Conservation (phyloP, 1,140 invertebrate genomes). For the Drosophila pachea region DNA sequence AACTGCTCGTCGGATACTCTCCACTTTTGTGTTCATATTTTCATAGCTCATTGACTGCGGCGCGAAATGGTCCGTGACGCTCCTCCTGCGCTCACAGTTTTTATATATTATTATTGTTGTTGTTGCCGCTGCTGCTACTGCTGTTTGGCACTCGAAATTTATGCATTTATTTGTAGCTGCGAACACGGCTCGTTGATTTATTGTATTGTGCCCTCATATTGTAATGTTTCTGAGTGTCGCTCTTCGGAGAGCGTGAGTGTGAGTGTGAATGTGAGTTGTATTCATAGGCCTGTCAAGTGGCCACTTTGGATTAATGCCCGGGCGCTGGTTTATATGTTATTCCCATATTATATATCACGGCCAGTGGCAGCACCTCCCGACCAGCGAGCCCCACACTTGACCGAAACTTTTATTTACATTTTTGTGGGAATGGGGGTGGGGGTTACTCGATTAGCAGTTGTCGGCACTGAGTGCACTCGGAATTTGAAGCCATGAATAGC, state of each 20-base stretch:
- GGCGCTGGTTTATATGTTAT: conserved; percentile 39
- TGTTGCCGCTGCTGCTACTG: too few species aligned
- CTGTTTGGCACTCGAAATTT: conserved; percentile 65
- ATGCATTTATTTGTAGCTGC: conserved; percentile 70
- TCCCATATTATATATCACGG: conserved; percentile 29
- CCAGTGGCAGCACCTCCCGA: conserved; percentile 12
- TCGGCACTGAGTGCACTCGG: conserved; percentile 33
- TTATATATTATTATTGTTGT: conserved; percentile 6
- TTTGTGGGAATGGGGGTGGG: background rate
- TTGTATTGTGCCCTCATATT: conserved; percentile 63
- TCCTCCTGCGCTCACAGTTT: background rate
- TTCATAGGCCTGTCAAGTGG: conserved; percentile 60
- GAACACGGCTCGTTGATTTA: conserved; percentile 60
- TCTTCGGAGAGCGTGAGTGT: conserved; percentile 24
- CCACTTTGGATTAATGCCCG: conserved; percentile 48
- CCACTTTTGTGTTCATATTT: conserved; percentile 59
- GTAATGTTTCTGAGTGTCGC: conserved; percentile 60
- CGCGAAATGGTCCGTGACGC: conserved; percentile 61
- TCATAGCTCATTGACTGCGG: conserved; percentile 67
- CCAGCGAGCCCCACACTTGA: conserved; percentile 31
- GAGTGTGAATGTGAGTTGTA: conserved; percentile 29
- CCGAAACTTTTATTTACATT: conserved; percentile 42
- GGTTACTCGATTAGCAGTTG: conserved; percentile 31
- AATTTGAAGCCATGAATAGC: conserved; percentile 10
- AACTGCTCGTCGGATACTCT: conserved; percentile 7